Evolutionary conservation across 2,113 vertebrate genomes (phyloP), one percentile per base, ranked within the genome.

Genomic region (Urocynchramus pylzowi): DNA sequence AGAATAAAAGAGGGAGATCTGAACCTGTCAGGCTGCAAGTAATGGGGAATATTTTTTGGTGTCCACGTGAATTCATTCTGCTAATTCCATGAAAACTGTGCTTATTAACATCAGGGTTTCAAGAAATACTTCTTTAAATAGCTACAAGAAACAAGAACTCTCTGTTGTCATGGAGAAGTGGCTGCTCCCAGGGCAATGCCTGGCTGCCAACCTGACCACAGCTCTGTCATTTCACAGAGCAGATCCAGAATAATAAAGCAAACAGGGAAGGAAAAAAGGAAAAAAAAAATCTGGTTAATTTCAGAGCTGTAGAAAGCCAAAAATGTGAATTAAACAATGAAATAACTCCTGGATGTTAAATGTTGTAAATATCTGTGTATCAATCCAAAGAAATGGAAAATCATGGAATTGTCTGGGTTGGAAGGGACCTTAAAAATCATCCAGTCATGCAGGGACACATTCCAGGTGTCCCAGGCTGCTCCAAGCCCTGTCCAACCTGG

Each of bases 1-100:
- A 20, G 18, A 2, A 2, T 21, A 24, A 12, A 11, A 22, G 4
- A 7, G 16, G 8, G 41, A 21, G 5, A 24, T 22, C 1, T 12
- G 10, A 10, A 23, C 4, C 33, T 30, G 7, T 7, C 69, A 57
- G 31, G 35, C 30, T 50, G 28, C 8, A 61, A 44, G 80, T n/a
- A 59, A 42, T 13, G 28, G 10, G 22, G 17, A 73, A 13, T 42
- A 28, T 31, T 68, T 33, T 30, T 33, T 21, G 10, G 50, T 77
- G n/a, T 21, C 37, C 50, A 3, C 0, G 6, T n/a, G 45, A 59
- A 16, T 12, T 37, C 0, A 0, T 68, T 57, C 45, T 45, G 41
- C 23, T 80, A 79, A 73, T 81, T 65, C 74, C 41, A 18, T n/a
- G 37, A 60, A 60, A 76, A 10, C 22, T 30, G 9, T 31, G 49